Evolutionary conservation across 2,797 vertebrate genomes (phyloP).

Genomic region (Lutjanus campechanus): DNA sequence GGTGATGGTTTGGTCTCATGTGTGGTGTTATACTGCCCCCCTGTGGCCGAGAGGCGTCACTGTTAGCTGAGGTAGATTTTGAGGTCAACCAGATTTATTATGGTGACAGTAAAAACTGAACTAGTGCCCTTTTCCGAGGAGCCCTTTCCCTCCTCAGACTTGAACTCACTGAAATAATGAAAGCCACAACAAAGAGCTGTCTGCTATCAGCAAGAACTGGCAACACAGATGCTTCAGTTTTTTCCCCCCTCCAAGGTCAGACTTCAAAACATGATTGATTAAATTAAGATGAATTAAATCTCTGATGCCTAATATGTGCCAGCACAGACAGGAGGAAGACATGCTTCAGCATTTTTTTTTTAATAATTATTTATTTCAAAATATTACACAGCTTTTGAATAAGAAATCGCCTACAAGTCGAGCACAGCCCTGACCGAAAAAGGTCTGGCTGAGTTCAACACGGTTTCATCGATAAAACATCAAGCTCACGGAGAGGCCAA

Average conservation of each 20-base stretch:
- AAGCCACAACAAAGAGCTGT: slow-evolving; percentile 70
- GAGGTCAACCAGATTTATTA: slow-evolving; percentile 87
- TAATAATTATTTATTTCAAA: slow-evolving; percentile 73
- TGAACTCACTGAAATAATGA: slow-evolving; percentile 76
- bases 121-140: slow-evolving; percentile 77
- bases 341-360: slow-evolving; percentile 60
- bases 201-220: slow-evolving; percentile 74
- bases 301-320: slow-evolving; percentile 38
- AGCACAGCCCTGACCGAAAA: slow-evolving; percentile 49
- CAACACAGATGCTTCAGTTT: slow-evolving; percentile 45
- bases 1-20: slow-evolving; percentile 47
- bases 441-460: slow-evolving; percentile 52
- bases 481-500: slow-evolving; percentile 27
- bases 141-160: slow-evolving; percentile 69
- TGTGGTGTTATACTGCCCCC: slow-evolving; percentile 84
- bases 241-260: slow-evolving; percentile 61
- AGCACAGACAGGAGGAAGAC: slow-evolving; percentile 39
- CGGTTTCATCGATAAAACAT: slow-evolving; percentile 77
- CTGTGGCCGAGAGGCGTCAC: slow-evolving; percentile 53
- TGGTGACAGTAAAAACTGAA: slow-evolving; percentile 80
- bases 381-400: slow-evolving; percentile 56
- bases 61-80: slow-evolving; percentile 46
- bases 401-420: slow-evolving; percentile 40
- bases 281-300: slow-evolving; percentile 66
- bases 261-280: slow-evolving; percentile 73